Percentiles rank a stretch among this genome's conserved stretches.
phyloP scores from a whole-genome alignment of 1,140 invertebrate genomes.

The Lasioglossum baleicum region DNA sequence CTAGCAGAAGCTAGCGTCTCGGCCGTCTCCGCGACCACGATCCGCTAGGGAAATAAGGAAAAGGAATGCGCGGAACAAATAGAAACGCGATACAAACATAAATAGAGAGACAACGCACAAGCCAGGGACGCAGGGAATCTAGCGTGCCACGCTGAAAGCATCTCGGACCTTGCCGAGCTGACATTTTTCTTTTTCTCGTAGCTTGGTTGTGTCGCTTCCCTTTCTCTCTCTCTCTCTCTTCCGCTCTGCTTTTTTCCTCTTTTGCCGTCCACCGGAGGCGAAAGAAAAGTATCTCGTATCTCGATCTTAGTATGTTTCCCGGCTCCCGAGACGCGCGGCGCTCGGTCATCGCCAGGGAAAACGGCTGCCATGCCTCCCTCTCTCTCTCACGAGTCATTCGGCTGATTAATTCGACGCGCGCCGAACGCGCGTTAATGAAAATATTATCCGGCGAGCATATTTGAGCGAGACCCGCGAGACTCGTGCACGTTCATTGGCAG shows the following conservation, averaged over 20 bases:
- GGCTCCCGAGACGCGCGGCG: too few species aligned
- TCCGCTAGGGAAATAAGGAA: constrained; percentile 50
- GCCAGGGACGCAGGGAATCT: not conserved
- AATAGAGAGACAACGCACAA: constrained; percentile 22
- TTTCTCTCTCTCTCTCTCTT: too few species aligned
- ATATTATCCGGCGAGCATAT: constrained; percentile 60
- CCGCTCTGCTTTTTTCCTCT: not conserved
- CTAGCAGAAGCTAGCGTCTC: too few species aligned
- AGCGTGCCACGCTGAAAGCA: not conserved
- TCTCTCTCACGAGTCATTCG: not conserved
- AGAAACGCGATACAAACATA: constrained; percentile 50
- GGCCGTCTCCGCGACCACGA: constrained; percentile 24
- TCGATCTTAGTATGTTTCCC: not conserved
- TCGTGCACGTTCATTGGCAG: constrained; percentile 62
- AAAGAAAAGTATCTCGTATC: not conserved
- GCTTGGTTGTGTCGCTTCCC: too few species aligned
- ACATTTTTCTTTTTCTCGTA: not conserved
- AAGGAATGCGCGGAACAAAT: constrained; percentile 42
- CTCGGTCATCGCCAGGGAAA: too few species aligned
- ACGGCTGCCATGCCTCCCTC: not conserved
- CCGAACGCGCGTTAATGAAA: constrained; percentile 52
- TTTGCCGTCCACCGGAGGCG: too few species aligned
- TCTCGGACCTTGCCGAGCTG: not conserved
- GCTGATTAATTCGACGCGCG: constrained; percentile 53
- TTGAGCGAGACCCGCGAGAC: constrained; percentile 57